A percentile compares a stretch with the other conserved stretches of the same genome.
Evolutionary conservation across 1,140 invertebrate species (phyloP).

Genomic region (Microplitis demolitor): DNA sequence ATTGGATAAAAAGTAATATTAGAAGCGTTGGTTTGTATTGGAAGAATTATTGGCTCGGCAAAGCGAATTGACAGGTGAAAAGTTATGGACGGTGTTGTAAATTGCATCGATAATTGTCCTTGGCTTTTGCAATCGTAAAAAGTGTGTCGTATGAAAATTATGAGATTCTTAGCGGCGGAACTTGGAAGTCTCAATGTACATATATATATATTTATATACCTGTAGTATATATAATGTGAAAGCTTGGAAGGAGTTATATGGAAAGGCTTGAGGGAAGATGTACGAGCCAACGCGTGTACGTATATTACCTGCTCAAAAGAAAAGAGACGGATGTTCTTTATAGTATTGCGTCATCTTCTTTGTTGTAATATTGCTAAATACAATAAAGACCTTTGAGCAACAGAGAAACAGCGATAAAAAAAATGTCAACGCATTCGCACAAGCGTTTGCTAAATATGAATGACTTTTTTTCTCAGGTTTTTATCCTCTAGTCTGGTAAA

Average conservation of each 20-base stretch:
- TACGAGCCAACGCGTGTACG: neutral
- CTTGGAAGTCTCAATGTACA: no score
- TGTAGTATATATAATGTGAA: neutral
- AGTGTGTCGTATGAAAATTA: neutral
- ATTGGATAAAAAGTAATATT: no score
- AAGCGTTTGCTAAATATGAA: no score
- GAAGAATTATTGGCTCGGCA: no score
- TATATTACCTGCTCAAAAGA: neutral
- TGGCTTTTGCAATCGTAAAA: neutral
- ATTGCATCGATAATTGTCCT: neutral
- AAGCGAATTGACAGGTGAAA: neutral
- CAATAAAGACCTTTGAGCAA: conserved; percentile 22
- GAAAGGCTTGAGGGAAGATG: neutral
- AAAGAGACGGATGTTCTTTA: neutral
- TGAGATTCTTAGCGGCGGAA: no score
- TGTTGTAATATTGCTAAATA: conserved; percentile 27
- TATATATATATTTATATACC: no score
- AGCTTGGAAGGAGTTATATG: neutral
- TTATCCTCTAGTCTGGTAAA: neutral
- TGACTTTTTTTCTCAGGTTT: no score
- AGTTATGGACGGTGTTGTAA: neutral
- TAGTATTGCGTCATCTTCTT: neutral
- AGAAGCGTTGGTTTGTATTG: no score
- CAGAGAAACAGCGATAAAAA: neutral
- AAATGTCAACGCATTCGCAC: no score